Conservation (phyloP, 1,140 invertebrate genomes). For the Drosophila equinoxialis region DNA sequence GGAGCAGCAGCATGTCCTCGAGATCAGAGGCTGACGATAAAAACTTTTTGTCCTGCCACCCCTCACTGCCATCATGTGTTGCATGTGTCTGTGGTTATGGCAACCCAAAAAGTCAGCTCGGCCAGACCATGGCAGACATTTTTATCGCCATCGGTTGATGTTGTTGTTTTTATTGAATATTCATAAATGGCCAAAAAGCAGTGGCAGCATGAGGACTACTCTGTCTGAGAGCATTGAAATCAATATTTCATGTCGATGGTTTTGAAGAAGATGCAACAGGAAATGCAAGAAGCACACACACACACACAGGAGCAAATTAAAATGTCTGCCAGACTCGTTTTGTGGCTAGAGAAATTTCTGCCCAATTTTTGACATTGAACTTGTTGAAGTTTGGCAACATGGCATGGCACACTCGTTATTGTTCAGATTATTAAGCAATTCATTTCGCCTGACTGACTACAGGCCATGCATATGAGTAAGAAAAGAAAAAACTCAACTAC, state of each 20-base stretch:
- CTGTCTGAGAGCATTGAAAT: slow-evolving; percentile 55
- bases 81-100: slow-evolving; percentile 56
- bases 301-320: slow-evolving; percentile 53
- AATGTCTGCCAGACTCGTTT: slow-evolving; percentile 51
- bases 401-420: neutral
- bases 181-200: slow-evolving; percentile 74
- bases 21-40: slow-evolving; percentile 65
- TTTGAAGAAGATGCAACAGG: slow-evolving; percentile 62
- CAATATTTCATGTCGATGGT: slow-evolving; percentile 69
- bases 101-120: slow-evolving; percentile 46
- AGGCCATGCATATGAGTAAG: slow-evolving; percentile 58
- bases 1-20: slow-evolving; percentile 10
- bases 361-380: slow-evolving; percentile 37
- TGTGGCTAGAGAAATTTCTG: neutral
- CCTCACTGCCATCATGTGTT: slow-evolving; percentile 37
- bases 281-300: slow-evolving; percentile 51
- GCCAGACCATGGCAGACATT: slow-evolving; percentile 57
- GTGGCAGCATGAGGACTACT: slow-evolving; percentile 35
- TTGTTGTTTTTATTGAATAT: slow-evolving; percentile 81
- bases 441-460: slow-evolving; percentile 48
- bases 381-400: slow-evolving; percentile 36
- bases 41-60: slow-evolving; percentile 50
- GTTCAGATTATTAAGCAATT: slow-evolving; percentile 68
- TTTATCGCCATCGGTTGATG: slow-evolving; percentile 60
- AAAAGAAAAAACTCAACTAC: slow-evolving; percentile 58